These are phyloP conservation scores for Listrodromus nycthemerus DNA, from an alignment of 2,888 invertebrate species.

Conservation along the genomic window DNA sequence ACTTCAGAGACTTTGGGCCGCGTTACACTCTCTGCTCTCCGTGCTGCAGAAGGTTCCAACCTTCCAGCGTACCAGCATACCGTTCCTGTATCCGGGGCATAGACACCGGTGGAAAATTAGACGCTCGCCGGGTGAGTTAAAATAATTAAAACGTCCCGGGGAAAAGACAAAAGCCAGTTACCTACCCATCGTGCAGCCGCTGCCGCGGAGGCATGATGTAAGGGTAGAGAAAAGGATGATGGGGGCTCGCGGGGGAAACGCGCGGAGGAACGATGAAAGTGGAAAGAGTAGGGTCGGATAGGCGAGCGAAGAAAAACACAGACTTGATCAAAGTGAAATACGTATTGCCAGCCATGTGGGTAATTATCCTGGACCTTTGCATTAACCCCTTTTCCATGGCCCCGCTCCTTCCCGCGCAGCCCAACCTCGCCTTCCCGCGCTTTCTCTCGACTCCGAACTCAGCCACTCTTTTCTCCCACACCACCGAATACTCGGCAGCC, in stretches of 20 bases:
- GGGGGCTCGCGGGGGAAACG: slow-evolving; percentile 47
- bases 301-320: slow-evolving; percentile 84
- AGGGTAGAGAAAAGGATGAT: slow-evolving; percentile 75
- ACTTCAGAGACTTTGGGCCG: slow-evolving; percentile 3
- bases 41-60: slow-evolving; percentile 4
- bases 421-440: slow-evolving; percentile 58
- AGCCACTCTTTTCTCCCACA: slow-evolving; percentile 63
- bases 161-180: slow-evolving; percentile 81
- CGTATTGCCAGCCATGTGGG: slow-evolving; percentile 84
- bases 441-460: slow-evolving; percentile 61
- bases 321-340: slow-evolving; percentile 84
- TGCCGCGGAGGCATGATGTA: slow-evolving; percentile 73
- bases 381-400: slow-evolving; percentile 78
- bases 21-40: slow-evolving; percentile 39
- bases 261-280: slow-evolving; percentile 54
- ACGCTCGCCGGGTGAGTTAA: slow-evolving; percentile 82
- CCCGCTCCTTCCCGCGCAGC: slow-evolving; percentile 31
- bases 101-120: slow-evolving; percentile 79
- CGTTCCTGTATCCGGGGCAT: slow-evolving; percentile 20
- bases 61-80: slow-evolving; percentile 21
- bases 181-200: slow-evolving; percentile 73
- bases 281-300: slow-evolving; percentile 76
- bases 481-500: slow-evolving; percentile 67
- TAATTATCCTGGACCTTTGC: slow-evolving; percentile 84
- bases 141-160: slow-evolving; percentile 83